phyloP scores from a whole-genome alignment of 2,797 vertebrate species.

The Carapus acus region DNA sequence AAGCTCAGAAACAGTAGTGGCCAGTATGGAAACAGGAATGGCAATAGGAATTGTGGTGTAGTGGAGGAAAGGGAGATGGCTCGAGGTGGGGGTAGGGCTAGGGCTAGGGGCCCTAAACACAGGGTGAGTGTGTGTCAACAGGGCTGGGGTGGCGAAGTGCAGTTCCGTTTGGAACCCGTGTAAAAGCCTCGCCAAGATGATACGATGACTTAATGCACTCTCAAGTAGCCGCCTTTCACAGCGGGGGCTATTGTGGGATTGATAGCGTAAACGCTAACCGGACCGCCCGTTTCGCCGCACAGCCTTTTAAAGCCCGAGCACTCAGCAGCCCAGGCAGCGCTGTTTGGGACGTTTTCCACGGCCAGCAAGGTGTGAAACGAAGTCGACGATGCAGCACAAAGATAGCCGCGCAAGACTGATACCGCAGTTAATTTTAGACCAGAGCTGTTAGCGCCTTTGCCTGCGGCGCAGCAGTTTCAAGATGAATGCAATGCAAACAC shows the following conservation, averaged over 20 bases:
- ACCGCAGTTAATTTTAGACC: constrained; percentile 3
- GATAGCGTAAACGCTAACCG: constrained; percentile 28
- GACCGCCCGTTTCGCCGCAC: constrained; percentile 9
- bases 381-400: constrained; percentile 1
- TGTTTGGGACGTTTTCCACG: constrained; percentile 5
- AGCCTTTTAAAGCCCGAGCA: constrained; percentile 31
- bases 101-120: constrained; percentile 50
- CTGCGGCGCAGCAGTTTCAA: background rate
- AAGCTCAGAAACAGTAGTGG: constrained; percentile 50
- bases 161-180: constrained; percentile 19
- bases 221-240: constrained; percentile 36
- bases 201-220: constrained; percentile 48
- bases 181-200: constrained; percentile 40
- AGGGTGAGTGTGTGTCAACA: constrained; percentile 12
- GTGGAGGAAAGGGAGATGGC: too few relatives aligned
- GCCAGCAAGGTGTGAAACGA: constrained; percentile 16
- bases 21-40: constrained; percentile 28
- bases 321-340: constrained; percentile 12
- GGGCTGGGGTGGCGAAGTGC: constrained; percentile 18
- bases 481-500: background rate
- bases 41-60: constrained; percentile 23
- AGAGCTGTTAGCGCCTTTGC: background rate
- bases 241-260: constrained; percentile 20
- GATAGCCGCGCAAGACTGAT: background rate
- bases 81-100: too few relatives aligned